Evolutionary conservation across 1,140 invertebrate genomes (phyloP).

Genomic region (Globodera ellingtonae): DNA sequence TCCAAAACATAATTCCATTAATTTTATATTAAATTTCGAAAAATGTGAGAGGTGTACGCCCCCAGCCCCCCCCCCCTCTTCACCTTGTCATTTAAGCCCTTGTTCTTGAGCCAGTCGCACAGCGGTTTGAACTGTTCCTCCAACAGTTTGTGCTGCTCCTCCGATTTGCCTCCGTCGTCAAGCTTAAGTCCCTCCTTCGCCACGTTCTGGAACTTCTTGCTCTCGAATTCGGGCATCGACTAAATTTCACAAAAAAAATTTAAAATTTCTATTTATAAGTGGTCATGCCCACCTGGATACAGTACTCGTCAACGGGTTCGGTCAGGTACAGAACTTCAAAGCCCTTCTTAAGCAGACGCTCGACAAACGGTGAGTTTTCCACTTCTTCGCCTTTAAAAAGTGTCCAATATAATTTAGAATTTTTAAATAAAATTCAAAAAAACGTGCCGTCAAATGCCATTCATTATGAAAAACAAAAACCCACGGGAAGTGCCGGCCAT

Average conservation of each 20-base stretch:
- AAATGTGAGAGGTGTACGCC: not conserved
- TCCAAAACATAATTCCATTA: too few species aligned
- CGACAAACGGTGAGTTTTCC: conserved; percentile 90
- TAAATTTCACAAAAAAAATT: too few species aligned
- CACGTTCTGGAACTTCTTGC: conserved; percentile 97
- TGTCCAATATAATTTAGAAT: not conserved
- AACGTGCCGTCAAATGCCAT: conserved; percentile 3
- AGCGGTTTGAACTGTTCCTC: conserved; percentile 85
- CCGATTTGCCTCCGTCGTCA: conserved; percentile 78
- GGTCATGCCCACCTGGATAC: conserved; percentile 74
- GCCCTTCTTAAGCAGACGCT: conserved; percentile 86
- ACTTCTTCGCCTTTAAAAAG: conserved; percentile 69
- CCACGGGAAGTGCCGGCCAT: conserved; percentile 83
- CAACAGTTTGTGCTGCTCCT: conserved; percentile 79
- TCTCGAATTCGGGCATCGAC: conserved; percentile 93
- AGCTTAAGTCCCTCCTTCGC: conserved; percentile 92
- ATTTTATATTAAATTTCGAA: too few species aligned
- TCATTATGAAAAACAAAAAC: conserved; percentile 71
- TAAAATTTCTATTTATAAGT: not conserved
- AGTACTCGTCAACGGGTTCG: conserved; percentile 97
- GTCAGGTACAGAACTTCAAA: conserved; percentile 93
- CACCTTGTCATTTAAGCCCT: conserved; percentile 79
- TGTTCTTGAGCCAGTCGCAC: conserved; percentile 84
- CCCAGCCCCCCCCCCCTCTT: not conserved
- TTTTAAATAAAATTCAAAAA: conserved; percentile 11